Base-by-base conservation (phyloP, 2,113 vertebrate species). In the Monopterus albus region DNA sequence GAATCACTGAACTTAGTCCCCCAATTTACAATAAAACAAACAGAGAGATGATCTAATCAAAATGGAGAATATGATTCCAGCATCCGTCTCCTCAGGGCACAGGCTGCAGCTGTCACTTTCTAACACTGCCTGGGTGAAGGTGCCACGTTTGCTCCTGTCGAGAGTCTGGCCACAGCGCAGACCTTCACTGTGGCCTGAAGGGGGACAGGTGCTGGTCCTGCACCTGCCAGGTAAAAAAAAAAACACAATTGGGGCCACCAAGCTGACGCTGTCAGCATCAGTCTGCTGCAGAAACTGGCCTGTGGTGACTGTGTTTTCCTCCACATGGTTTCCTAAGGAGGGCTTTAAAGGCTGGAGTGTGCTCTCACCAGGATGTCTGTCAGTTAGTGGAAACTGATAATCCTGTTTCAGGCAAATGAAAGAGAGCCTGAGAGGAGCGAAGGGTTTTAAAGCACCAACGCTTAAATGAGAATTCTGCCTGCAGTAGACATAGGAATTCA, bases 131-230 rank as follows among this genome's bases (percentile, higher is more conserved):
- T 11, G 35, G 21, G 36, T 39, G 23, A 58, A 7, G 15, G 43
- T 11, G 20, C 15, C 1, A 7, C 3, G 6, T 31, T 12, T 18
- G 4, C 18, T 47, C 39, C 18, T 55, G 66, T 39, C 20, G 33
- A 46, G 52, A 33, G 57, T 39, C 56, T 36, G 53, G 67, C 29
- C 36, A 1, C 3, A 0, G 62, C n/a, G 52, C 74, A 17, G 50
- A 17, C 26, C n/a, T 10, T 53, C 43, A 18, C 21, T 2, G 23
- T 6, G 17, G 53, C 70, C 84, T 46, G 74, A 20, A 67, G 78
- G 58, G 17, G 4, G 39, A 53, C 81, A 86, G 84, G 84, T 83
- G 73, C 42, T 36, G 67, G 33, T 31, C 75, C 75, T 78, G 70
- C 56, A 68, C 70, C 12, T 7, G 21, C 25, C 57, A 75, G 67